Evolutionary conservation across 2,888 invertebrate species (phyloP).

Genomic region (Cataglyphis rosenhaueri): DNA sequence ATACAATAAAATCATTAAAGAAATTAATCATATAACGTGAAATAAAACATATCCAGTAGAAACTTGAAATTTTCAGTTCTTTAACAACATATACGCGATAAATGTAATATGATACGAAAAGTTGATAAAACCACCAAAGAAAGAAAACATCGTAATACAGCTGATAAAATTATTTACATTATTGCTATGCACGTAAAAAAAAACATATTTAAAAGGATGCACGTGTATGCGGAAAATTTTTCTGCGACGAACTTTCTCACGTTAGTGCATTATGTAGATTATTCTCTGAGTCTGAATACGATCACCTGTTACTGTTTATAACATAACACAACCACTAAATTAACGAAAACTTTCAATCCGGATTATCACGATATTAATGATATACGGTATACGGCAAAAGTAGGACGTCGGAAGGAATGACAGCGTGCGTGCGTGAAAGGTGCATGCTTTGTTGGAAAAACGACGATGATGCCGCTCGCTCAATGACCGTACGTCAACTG

Average conservation of each 20-base stretch:
- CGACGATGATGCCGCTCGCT: conserved; percentile 62
- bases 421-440: conserved; percentile 32
- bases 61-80: not conserved
- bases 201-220: not conserved
- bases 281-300: not conserved
- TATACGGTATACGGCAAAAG: not conserved
- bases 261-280: not conserved
- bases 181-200: not conserved
- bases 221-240: not conserved
- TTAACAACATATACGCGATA: not conserved
- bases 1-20: not conserved
- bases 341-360: not conserved
- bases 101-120: conserved; percentile 6
- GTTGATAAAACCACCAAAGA: not conserved
- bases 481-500: conserved; percentile 75
- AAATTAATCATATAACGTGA: not conserved
- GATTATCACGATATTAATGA: not conserved
- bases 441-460: conserved; percentile 19
- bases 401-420: not conserved
- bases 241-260: not conserved
- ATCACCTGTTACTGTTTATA: not conserved
- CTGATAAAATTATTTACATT: not conserved
- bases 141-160: not conserved
- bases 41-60: not conserved
- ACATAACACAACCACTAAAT: not conserved